Percentiles rank a stretch among this genome's conserved stretches.
Conservation (phyloP, 2,113 vertebrate genomes). For the Poicephalus gulielmi region DNA sequence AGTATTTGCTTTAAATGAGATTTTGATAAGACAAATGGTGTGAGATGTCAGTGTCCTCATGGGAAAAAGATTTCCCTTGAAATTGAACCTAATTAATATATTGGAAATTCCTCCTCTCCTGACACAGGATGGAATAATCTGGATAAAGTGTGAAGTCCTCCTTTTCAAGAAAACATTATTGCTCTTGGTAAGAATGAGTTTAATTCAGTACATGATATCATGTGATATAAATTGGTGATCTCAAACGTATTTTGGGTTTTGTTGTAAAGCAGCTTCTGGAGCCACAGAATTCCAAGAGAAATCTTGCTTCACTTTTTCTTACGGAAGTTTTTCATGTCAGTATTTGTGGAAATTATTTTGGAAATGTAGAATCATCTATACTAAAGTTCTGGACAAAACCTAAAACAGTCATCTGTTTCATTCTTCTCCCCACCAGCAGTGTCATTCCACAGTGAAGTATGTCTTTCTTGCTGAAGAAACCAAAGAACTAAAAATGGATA, state of each 20-base stretch:
- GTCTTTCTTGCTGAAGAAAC: neutral
- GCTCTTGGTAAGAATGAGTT: fast-evolving
- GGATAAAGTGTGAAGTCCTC: neutral
- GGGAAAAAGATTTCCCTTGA: neutral
- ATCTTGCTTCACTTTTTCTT: neutral
- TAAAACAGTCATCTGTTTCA: neutral
- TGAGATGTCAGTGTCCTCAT: neutral
- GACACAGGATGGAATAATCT: neutral
- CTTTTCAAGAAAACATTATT: neutral
- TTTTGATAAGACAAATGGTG: neutral
- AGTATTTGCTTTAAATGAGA: neutral
- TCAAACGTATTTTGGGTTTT: neutral
- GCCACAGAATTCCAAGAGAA: neutral
- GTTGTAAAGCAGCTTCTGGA: neutral
- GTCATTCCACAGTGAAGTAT: neutral
- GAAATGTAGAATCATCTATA: neutral
- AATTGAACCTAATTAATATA: neutral
- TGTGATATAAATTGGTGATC: neutral
- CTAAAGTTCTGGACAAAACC: neutral
- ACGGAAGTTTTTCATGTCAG: neutral
- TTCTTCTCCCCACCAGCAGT: neutral
- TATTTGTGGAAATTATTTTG: neutral
- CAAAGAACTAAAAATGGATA: neutral
- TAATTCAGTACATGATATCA: neutral
- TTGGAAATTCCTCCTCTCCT: fast-evolving